Evolutionary conservation across 2,113 vertebrate species (phyloP).

Genomic region (Prinia subflava): DNA sequence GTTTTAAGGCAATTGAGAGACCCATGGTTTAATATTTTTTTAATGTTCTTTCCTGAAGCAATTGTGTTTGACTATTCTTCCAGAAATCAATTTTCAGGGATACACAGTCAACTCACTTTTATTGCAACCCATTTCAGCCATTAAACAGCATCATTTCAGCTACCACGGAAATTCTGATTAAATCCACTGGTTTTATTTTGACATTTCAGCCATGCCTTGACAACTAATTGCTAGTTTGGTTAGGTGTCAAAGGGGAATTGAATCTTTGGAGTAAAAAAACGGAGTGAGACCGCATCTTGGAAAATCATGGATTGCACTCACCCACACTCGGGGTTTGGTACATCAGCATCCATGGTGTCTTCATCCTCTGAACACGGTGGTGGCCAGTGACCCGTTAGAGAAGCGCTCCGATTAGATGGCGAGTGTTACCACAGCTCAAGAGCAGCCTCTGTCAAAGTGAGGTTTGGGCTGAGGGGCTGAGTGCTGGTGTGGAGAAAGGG

Average conservation of each 20-base stretch:
- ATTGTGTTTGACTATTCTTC: constrained; percentile 20
- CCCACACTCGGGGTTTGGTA: fast-evolving
- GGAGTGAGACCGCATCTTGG: neutral
- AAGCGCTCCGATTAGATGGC: neutral
- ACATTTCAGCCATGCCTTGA: neutral
- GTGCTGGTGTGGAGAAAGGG: fast-evolving
- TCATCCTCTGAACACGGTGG: neutral
- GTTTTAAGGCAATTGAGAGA: neutral
- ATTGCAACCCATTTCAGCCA: neutral
- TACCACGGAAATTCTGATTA: constrained; percentile 32
- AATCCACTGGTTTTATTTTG: constrained; percentile 6
- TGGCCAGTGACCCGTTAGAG: neutral
- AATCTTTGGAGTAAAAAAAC: neutral
- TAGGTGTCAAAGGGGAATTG: neutral
- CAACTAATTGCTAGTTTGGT: constrained; percentile 51
- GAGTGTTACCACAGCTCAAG: fast-evolving
- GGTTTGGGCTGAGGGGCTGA: neutral
- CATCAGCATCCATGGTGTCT: neutral
- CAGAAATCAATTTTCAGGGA: constrained; percentile 11
- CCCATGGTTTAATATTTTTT: neutral
- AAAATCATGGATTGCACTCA: neutral
- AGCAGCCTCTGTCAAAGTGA: fast-evolving
- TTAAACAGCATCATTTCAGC: constrained; percentile 29
- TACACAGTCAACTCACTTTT: neutral
- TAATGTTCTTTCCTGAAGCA: constrained; percentile 19